A percentile compares a stretch with the other conserved stretches of the same genome.
These are phyloP conservation scores for Halcyon leucocephala DNA, from an alignment of 2,797 vertebrate species.

Conservation along the genomic window DNA sequence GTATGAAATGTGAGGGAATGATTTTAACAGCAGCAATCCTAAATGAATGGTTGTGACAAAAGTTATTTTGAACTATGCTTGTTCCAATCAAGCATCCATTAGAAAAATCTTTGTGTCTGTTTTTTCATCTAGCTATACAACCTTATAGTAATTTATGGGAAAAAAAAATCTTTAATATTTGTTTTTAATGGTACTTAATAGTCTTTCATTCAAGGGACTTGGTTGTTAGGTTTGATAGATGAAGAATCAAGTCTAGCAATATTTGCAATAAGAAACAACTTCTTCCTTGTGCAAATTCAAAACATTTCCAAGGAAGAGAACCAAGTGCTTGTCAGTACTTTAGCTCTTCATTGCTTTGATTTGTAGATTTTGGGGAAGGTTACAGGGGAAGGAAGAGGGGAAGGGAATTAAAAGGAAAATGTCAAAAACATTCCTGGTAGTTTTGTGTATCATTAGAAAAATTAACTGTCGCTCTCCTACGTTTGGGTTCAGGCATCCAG, in stretches of 20 bases:
- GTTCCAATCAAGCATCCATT: background rate
- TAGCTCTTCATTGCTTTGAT: background rate
- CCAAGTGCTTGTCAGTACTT: background rate
- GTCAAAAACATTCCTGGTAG: slow-evolving; percentile 49
- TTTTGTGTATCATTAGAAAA: slow-evolving; percentile 65
- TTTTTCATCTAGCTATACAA: background rate
- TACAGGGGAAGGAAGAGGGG: background rate
- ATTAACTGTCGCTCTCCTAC: slow-evolving; percentile 35
- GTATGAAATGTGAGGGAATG: background rate
- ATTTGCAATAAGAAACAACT: background rate
- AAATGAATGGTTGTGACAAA: background rate
- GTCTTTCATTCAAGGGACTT: background rate
- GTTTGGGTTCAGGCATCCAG: background rate
- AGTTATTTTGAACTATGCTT: background rate
- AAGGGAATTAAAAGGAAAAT: background rate
- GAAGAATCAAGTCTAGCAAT: background rate
- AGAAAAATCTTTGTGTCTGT: background rate
- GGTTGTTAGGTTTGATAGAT: background rate
- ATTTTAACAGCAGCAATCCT: slow-evolving; percentile 2
- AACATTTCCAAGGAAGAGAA: background rate
- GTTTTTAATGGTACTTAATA: background rate
- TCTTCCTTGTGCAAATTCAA: background rate
- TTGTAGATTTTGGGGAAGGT: background rate
- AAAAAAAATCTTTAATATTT: background rate
- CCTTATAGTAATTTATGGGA: background rate